Percentiles rank a stretch among this genome's conserved stretches.
Conservation (phyloP, 2,797 vertebrate species). For the Periparus ater region DNA sequence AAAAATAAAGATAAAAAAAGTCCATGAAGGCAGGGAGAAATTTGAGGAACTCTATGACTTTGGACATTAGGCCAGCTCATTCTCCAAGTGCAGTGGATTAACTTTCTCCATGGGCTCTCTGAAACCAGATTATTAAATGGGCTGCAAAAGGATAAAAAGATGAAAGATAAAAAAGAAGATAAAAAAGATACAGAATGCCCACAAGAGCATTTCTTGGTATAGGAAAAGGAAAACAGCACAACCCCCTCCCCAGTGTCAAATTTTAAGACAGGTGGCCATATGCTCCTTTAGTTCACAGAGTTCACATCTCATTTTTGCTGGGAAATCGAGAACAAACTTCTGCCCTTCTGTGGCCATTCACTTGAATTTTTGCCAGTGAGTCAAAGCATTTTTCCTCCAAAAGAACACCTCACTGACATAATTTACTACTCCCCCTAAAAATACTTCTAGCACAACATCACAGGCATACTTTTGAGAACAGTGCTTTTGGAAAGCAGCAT, state of each 20-base stretch:
- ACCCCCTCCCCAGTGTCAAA: neutral
- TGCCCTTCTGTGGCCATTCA: neutral
- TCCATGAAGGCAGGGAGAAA: too few species aligned
- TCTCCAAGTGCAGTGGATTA: too few species aligned
- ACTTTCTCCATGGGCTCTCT: too few species aligned
- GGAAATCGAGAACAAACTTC: neutral
- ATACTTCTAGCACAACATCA: neutral
- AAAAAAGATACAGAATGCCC: neutral
- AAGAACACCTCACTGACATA: neutral
- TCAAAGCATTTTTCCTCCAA: neutral
- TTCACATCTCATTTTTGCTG: neutral
- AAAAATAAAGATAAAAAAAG: too few species aligned
- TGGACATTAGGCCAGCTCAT: too few species aligned
- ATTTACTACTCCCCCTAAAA: slow-evolving; percentile 6
- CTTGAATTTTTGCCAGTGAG: neutral
- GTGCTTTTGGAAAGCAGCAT: neutral
- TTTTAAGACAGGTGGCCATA: neutral
- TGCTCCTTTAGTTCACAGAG: neutral
- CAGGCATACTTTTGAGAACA: neutral
- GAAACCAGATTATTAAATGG: too few species aligned
- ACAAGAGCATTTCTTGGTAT: neutral
- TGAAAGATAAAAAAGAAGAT: too few species aligned
- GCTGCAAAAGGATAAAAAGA: too few species aligned
- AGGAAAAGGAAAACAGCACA: neutral
- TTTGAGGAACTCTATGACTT: too few species aligned